Conservation (phyloP, 2,888 invertebrate genomes). For the Leptopilina syphax region DNA sequence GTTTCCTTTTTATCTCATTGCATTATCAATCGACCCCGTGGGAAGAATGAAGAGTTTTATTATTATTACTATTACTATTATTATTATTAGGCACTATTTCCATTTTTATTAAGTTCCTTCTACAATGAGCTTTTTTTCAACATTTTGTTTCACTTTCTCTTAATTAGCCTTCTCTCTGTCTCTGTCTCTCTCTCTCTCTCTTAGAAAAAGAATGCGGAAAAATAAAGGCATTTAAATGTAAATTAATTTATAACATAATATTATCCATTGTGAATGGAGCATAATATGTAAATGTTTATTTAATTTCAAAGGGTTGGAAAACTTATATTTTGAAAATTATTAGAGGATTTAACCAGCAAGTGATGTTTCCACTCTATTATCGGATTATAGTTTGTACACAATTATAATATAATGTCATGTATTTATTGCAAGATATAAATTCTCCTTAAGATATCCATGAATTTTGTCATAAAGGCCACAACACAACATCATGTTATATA, state of each 20-base stretch:
- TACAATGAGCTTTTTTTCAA: no score
- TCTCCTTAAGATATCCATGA: slow-evolving; percentile 30
- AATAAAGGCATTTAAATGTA: neutral
- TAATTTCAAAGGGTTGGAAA: no score
- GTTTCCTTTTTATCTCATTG: slow-evolving; percentile 28
- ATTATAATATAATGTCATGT: slow-evolving; percentile 14
- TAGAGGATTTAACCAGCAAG: neutral
- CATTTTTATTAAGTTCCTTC: neutral
- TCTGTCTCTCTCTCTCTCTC: neutral
- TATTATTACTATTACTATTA: slow-evolving; percentile 13
- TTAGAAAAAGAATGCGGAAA: neutral
- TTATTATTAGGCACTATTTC: neutral
- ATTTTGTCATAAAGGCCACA: neutral
- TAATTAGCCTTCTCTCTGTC: neutral
- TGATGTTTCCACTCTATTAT: slow-evolving; percentile 5
- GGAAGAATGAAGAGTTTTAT: slow-evolving; percentile 28
- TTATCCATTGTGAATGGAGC: neutral
- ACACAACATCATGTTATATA: neutral
- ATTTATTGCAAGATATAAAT: slow-evolving; percentile 11
- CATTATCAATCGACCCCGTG: slow-evolving; percentile 37
- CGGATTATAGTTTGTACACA: neutral
- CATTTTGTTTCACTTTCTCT: slow-evolving; percentile 24
- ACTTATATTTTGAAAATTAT: no score
- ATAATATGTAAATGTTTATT: neutral
- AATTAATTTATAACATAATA: neutral